Evolutionary conservation across 1,140 invertebrate genomes (phyloP).

Genomic region (Linepithema humile): DNA sequence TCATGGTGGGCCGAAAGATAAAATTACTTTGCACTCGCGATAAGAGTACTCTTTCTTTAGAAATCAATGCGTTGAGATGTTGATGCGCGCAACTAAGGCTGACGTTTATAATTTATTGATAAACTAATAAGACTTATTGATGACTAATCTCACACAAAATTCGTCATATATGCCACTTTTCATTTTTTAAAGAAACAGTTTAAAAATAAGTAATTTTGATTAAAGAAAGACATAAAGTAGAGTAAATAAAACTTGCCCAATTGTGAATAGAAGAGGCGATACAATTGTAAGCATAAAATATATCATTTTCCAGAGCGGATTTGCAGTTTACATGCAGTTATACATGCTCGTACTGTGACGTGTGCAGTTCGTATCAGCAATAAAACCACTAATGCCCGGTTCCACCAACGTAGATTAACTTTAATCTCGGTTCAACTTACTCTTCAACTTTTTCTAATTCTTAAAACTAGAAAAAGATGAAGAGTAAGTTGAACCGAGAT

Average conservation of each 20-base stretch:
- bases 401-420: no score
- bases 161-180: not conserved
- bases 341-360: not conserved
- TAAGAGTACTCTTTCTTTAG: not conserved
- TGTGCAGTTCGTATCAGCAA: not conserved
- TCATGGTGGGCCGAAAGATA: conserved; percentile 1
- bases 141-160: no score
- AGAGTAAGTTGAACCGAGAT: no score
- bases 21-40: not conserved
- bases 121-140: no score
- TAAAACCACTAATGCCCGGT: not conserved
- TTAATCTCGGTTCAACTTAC: no score
- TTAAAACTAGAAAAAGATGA: no score
- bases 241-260: not conserved
- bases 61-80: no score
- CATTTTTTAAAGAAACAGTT: not conserved
- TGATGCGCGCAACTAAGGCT: no score
- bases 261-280: not conserved
- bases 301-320: not conserved
- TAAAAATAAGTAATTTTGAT: not conserved
- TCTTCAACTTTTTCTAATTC: no score
- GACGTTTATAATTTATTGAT: not conserved
- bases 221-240: not conserved
- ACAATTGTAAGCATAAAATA: not conserved
- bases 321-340: not conserved